phyloP scores from a whole-genome alignment of 2,113 vertebrate genomes.

The Mixornis gularis region DNA sequence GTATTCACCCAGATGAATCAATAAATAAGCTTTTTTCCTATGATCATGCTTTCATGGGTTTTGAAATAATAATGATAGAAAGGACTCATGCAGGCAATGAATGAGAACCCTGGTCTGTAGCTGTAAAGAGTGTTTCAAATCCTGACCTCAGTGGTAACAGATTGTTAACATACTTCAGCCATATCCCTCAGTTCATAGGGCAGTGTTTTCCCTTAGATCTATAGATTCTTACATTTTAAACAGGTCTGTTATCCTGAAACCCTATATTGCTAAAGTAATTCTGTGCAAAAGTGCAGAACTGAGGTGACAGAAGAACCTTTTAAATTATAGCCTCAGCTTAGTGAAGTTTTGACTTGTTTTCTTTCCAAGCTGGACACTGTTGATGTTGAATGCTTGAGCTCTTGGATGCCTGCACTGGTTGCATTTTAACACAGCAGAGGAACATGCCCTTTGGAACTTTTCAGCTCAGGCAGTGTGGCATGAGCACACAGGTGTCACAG shows the following conservation, averaged over 20 bases:
- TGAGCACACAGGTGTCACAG: not conserved
- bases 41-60: not conserved
- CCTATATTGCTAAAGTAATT: not conserved
- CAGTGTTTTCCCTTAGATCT: not conserved
- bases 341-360: not conserved
- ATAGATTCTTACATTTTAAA: accelerated
- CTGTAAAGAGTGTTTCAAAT: not conserved
- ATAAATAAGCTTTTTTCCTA: not conserved
- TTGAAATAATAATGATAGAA: not conserved
- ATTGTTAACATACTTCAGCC: not conserved
- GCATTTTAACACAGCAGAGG: not conserved
- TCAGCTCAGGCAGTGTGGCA: not conserved
- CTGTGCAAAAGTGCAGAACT: not conserved
- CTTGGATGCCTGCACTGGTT: not conserved
- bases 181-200: not conserved
- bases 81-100: not conserved
- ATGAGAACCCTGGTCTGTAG: not conserved
- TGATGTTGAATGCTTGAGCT: not conserved
- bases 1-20: not conserved
- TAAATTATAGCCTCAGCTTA: not conserved
- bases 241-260: not conserved
- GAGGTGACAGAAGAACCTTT: not conserved
- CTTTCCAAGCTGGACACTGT: not conserved
- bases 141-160: not conserved
- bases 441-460: not conserved